Conservation (phyloP, 2,113 vertebrate genomes). For the Scortum barcoo region DNA sequence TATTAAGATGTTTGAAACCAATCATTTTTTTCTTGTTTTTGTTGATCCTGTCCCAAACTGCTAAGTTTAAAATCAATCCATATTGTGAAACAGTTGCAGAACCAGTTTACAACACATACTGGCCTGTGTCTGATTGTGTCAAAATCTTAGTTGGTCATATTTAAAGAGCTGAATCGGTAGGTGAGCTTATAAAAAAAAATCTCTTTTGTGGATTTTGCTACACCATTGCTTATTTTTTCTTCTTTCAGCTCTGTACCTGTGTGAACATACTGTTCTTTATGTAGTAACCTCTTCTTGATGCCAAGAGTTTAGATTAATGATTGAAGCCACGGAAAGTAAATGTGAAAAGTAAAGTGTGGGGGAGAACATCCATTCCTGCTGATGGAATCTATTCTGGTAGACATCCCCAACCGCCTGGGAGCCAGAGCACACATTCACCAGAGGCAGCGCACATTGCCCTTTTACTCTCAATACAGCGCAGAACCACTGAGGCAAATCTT, state of each 20-base stretch:
- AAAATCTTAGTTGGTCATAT: background rate
- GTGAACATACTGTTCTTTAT: background rate
- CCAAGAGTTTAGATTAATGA: background rate
- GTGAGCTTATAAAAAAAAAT: too few species aligned
- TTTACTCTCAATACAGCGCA: constrained; percentile 48
- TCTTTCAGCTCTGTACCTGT: background rate
- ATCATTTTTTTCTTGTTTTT: too few species aligned
- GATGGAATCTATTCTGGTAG: constrained; percentile 36
- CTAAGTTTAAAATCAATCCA: too few species aligned
- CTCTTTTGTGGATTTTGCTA: too few species aligned
- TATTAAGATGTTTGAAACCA: too few species aligned
- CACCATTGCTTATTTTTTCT: background rate
- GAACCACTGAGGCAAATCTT: constrained; percentile 65
- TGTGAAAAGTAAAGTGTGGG: background rate
- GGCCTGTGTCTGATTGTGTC: too few species aligned
- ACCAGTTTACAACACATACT: too few species aligned
- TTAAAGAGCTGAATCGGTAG: too few species aligned
- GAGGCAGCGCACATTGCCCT: constrained; percentile 8
- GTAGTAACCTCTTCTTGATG: background rate
- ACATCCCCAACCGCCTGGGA: constrained; percentile 19
- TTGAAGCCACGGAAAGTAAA: background rate
- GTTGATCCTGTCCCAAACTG: too few species aligned
- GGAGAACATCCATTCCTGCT: background rate
- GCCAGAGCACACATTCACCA: constrained; percentile 27
- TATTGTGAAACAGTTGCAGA: too few species aligned